Percentiles rank a stretch among this genome's conserved stretches.
Evolutionary conservation across 2,888 invertebrate species (phyloP).

Genomic region (Smittia sp.): DNA sequence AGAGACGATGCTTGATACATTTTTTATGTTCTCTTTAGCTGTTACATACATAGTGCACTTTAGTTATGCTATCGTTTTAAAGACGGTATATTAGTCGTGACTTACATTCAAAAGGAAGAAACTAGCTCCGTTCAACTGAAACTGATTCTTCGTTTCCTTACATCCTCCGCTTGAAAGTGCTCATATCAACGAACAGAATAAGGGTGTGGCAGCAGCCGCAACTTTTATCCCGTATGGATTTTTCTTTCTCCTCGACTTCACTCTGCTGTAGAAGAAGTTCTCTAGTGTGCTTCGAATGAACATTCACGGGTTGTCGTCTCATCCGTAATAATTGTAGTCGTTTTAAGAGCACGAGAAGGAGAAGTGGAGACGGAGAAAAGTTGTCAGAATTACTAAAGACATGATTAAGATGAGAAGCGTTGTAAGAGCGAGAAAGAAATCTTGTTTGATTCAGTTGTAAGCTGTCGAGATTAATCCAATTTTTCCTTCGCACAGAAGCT

Average conservation of each 20-base stretch:
- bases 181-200: constrained; percentile 11
- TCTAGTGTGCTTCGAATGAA: not conserved
- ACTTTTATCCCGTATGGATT: constrained; percentile 14
- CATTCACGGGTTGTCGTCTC: constrained; percentile 17
- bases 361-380: not conserved
- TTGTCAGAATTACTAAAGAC: constrained; percentile 16
- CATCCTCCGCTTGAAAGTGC: not conserved
- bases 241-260: not conserved
- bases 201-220: constrained; percentile 33
- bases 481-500: not conserved
- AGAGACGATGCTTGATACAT: constrained; percentile 1
- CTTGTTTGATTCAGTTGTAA: constrained; percentile 28
- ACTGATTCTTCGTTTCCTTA: not conserved
- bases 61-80: not conserved
- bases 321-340: constrained; percentile 35
- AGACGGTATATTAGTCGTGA: constrained; percentile 32
- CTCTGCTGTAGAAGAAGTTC: not conserved
- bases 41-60: constrained; percentile 6
- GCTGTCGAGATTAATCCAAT: constrained; percentile 26
- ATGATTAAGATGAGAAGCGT: constrained; percentile 21
- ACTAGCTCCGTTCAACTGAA: not conserved
- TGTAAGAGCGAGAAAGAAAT: not conserved
- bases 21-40: not conserved
- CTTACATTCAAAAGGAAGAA: constrained; percentile 19
- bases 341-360: not conserved